Evolutionary conservation across 2,888 invertebrate species (phyloP).

Genomic region (Syritta pipiens): DNA sequence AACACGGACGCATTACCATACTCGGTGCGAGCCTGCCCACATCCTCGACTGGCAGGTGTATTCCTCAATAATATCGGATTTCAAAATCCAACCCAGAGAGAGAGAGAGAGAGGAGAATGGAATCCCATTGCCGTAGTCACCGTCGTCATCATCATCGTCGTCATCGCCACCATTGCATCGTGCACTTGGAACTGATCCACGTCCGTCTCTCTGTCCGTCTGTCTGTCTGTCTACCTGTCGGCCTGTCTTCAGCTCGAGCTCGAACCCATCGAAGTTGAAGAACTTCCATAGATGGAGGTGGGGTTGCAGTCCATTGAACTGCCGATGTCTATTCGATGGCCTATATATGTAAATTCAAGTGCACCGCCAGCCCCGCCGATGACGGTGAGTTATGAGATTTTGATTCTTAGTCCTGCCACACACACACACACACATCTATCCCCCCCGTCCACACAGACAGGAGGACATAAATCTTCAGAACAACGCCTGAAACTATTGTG

Average conservation of each 20-base stretch:
- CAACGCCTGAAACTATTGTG: conserved; percentile 65
- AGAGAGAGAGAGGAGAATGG: conserved; percentile 27
- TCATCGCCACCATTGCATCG: conserved; percentile 18
- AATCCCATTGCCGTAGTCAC: conserved; percentile 14
- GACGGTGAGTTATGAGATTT: conserved; percentile 57
- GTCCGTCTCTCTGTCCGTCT: conserved; percentile 36
- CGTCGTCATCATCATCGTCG: conserved; percentile 36
- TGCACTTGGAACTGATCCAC: conserved; percentile 47
- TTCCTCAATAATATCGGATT: conserved; percentile 63
- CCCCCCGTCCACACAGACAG: conserved; percentile 38
- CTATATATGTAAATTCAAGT: conserved; percentile 68
- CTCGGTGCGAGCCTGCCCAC: conserved; percentile 52
- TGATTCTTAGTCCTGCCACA: conserved; percentile 23
- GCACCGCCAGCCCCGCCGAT: conserved; percentile 19
- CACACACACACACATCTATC: neutral
- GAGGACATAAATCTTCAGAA: conserved; percentile 63
- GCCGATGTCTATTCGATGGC: conserved; percentile 60
- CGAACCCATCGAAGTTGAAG: conserved; percentile 59
- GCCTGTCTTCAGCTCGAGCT: too few relatives aligned
- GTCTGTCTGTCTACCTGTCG: conserved; percentile 9
- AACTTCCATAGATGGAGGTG: conserved; percentile 52
- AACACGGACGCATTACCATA: conserved; percentile 65
- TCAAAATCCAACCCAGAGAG: conserved; percentile 53
- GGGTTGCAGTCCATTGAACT: conserved; percentile 65
- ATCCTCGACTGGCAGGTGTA: conserved; percentile 64